These are phyloP conservation scores for Mormyrus proboscirostris DNA, from an alignment of 2,797 vertebrate genomes.

Conservation along the genomic window DNA sequence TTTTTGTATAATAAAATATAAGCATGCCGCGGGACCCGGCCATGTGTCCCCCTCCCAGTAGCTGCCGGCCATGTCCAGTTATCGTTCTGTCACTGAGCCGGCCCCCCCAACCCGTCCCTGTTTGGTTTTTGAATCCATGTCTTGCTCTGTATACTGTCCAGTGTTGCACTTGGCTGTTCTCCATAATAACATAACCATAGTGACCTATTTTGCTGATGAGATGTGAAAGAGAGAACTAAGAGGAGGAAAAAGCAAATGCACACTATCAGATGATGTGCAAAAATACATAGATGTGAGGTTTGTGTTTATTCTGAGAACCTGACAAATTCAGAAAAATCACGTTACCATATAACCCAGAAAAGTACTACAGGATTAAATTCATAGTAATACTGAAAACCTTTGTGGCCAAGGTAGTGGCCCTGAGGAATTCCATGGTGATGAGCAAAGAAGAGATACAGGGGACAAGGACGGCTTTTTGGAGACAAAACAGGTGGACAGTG, in stretches of 20 bases:
- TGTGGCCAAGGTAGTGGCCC: background rate
- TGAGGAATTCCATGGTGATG: background rate
- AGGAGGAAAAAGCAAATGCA: background rate
- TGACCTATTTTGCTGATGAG: background rate
- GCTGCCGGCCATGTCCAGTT: background rate
- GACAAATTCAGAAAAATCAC: background rate
- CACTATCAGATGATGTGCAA: background rate
- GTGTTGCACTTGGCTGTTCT: background rate
- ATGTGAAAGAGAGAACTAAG: background rate
- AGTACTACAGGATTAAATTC: background rate
- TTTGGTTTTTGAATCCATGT: background rate
- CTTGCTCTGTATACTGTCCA: background rate
- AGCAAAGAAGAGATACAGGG: background rate
- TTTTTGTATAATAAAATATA: slow-evolving; percentile 10
- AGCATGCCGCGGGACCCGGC: no score
- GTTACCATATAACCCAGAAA: background rate
- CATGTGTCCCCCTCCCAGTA: background rate
- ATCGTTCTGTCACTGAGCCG: background rate
- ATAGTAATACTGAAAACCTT: background rate
- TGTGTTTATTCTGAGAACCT: background rate
- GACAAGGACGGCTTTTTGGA: background rate
- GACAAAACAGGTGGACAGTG: background rate
- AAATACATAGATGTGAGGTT: background rate
- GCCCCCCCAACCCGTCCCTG: background rate
- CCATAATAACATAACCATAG: background rate